Evolutionary conservation across 1,140 invertebrate genomes (phyloP).

Genomic region (Drosophila pandora): DNA sequence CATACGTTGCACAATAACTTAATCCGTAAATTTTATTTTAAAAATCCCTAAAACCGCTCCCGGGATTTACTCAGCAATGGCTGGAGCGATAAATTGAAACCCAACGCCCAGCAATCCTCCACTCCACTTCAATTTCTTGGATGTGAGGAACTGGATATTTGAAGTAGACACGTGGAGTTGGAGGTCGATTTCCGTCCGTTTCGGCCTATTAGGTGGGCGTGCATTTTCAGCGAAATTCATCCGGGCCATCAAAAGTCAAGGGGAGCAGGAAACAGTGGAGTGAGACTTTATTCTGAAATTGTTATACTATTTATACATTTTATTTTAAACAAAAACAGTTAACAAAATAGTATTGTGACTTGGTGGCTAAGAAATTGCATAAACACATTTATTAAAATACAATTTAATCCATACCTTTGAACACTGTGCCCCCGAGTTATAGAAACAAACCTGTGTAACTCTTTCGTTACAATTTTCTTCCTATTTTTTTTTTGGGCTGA

Average conservation of each 20-base stretch:
- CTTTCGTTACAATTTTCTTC: not conserved
- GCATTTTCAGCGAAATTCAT: slow-evolving; percentile 33
- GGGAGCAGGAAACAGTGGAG: slow-evolving; percentile 19
- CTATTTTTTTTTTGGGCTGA: slow-evolving; percentile 25
- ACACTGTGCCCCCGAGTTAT: slow-evolving; percentile 32
- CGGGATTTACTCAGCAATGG: slow-evolving; percentile 63
- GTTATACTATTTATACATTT: not conserved
- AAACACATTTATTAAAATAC: too few species aligned
- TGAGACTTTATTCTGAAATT: not conserved
- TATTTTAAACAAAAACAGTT: not conserved
- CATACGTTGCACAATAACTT: slow-evolving; percentile 75
- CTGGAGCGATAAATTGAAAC: slow-evolving; percentile 72
- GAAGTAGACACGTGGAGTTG: slow-evolving; percentile 12
- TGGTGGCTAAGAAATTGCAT: not conserved
- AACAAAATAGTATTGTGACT: not conserved
- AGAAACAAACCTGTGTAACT: slow-evolving; percentile 41
- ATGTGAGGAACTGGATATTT: slow-evolving; percentile 38
- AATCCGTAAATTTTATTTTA: slow-evolving; percentile 83
- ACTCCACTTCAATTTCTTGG: not conserved
- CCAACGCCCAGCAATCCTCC: slow-evolving; percentile 35
- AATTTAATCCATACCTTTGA: not conserved
- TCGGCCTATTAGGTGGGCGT: slow-evolving; percentile 58
- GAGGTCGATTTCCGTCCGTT: slow-evolving; percentile 36
- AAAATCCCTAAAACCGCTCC: slow-evolving; percentile 77
- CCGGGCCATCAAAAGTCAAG: slow-evolving; percentile 3